phyloP scores from a whole-genome alignment of 2,888 invertebrate species.

The Scaptomyza caliginosa region DNA sequence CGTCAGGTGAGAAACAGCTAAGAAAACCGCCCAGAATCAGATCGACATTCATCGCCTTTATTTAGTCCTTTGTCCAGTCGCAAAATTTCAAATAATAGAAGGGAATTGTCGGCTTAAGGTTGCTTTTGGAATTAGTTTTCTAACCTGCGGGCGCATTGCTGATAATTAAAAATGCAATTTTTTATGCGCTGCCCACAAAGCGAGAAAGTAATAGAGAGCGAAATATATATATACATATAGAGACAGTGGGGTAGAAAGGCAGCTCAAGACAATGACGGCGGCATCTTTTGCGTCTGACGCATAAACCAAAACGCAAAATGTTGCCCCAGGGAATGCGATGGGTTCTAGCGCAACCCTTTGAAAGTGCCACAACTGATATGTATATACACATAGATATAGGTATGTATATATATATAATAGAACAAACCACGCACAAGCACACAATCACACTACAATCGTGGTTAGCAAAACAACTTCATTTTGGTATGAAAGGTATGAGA shows the following conservation, averaged over 20 bases:
- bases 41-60: not conserved
- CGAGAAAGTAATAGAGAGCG: not conserved
- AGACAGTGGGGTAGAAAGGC: slow-evolving; percentile 3
- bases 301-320: slow-evolving; percentile 78
- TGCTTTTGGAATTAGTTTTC: slow-evolving; percentile 73
- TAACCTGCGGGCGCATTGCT: slow-evolving; percentile 71
- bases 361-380: slow-evolving; percentile 10
- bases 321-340: slow-evolving; percentile 68
- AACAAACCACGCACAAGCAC: slow-evolving; percentile 21
- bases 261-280: slow-evolving; percentile 72
- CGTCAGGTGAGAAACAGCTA: slow-evolving; percentile 52
- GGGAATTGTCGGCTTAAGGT: slow-evolving; percentile 48
- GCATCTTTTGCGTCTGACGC: slow-evolving; percentile 72
- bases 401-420: not conserved
- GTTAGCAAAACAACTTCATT: slow-evolving; percentile 62
- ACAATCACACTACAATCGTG: slow-evolving; percentile 33
- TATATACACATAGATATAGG: not conserved
- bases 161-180: slow-evolving; percentile 80
- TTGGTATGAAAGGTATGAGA: slow-evolving; percentile 12
- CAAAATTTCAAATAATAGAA: slow-evolving; percentile 49
- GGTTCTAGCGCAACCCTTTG: slow-evolving; percentile 65
- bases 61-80: slow-evolving; percentile 2
- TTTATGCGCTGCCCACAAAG: slow-evolving; percentile 49
- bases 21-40: not conserved
- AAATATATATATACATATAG: not conserved